These are phyloP conservation scores for Patella caerulea DNA, from an alignment of 2,888 invertebrate genomes.

Conservation along the genomic window DNA sequence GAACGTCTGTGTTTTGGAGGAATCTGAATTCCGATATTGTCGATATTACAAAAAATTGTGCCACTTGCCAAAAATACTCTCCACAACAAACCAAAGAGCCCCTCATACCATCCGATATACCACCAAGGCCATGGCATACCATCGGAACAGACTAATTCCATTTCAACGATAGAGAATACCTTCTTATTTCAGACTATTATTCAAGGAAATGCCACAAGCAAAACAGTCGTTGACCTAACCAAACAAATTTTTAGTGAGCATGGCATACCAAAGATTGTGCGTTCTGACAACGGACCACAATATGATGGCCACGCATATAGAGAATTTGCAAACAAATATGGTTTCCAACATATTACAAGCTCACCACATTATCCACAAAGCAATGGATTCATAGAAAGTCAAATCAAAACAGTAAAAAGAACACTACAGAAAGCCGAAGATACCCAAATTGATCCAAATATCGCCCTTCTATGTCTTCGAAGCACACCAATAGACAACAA, in stretches of 20 bases:
- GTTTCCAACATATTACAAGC: too few relatives aligned
- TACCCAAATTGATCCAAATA: constrained; percentile 3
- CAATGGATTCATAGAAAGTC: constrained; percentile 18
- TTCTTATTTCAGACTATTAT: constrained; percentile 27
- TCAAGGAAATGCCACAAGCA: not conserved
- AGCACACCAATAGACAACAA: constrained; percentile 11
- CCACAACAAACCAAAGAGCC: too few relatives aligned
- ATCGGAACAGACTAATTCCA: too few relatives aligned
- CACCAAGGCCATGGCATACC: too few relatives aligned
- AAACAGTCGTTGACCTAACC: not conserved
- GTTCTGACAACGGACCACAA: constrained; percentile 1
- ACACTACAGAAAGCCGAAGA: constrained; percentile 5
- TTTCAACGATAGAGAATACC: too few relatives aligned
- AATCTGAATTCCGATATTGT: constrained; percentile 32
- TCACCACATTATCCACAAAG: too few relatives aligned
- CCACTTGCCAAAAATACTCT: constrained; percentile 13
- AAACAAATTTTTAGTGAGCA: not conserved
- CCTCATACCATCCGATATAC: too few relatives aligned
- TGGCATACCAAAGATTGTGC: not conserved
- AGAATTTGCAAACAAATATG: not conserved
- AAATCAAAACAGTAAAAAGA: constrained; percentile 13
- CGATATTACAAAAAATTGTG: constrained; percentile 16
- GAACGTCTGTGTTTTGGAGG: constrained; percentile 28
- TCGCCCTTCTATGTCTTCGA: constrained; percentile 14
- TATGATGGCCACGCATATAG: not conserved